Evolutionary conservation across 2,888 invertebrate genomes (phyloP), one percentile per base, ranked within the genome.

Genomic region (Macropis europaea): DNA sequence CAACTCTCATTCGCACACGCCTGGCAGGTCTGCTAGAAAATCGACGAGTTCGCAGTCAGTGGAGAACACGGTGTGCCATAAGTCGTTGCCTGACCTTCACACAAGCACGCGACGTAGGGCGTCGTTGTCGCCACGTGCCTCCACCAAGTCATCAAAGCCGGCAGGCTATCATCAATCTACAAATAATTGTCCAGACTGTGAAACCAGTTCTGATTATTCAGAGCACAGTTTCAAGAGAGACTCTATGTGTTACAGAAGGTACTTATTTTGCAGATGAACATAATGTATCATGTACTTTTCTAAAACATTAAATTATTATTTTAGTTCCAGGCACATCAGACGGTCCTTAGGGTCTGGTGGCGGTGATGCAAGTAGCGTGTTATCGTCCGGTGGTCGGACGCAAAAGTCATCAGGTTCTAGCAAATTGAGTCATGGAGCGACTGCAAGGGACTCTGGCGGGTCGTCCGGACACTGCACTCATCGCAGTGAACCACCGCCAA

Each of bases 401-500:
- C 93, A 90, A 54, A 89, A 89, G 71, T 90, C 90, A n/a, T 90
- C 90, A 26, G 90, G 90, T 52, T 90, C 90, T 26, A 90, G 90
- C 71, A 90, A 90, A 80, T 76, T 90, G 47, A 90, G 90, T 75
- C 90, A 90, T 66, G 89, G 89, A 7, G 89, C 90, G 24, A 90
- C 87, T 17, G 89, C 90, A 1, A 84, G 95, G 2, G 96, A 96
- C 89, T 95, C 95, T 0, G 96, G 96, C 26, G 95, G 95, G 32
- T 95, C 95, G 0, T 95, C 95, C 69, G 96, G 95, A 0, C 96
- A 95, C 90, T 96, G 95, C 88, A 95, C 95, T 61, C 95, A 95
- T 89, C 93, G 95, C 74, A 95, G 95, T 86, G 95, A 95, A 79
- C 95, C 95, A n/a, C 93, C 90, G 19, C 87, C 90, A 28, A 82